phyloP scores from a whole-genome alignment of 2,797 vertebrate species.

The Phoxinus dragarum region DNA sequence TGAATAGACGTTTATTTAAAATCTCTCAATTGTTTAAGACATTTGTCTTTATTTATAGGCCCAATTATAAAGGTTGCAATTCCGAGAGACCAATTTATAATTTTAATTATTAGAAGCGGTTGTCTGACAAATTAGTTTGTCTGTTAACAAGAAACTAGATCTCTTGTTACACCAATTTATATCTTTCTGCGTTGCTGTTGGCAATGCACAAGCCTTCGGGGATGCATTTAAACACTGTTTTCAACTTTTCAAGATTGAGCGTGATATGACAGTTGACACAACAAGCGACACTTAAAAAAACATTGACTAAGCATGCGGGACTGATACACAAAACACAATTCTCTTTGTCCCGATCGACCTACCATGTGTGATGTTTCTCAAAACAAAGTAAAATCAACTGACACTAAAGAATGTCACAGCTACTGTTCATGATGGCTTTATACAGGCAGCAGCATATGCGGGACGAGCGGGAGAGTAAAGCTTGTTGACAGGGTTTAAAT shows the following conservation, averaged over 20 bases:
- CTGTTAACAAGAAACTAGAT: constrained; percentile 29
- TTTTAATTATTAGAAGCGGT: background rate
- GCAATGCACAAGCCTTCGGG: constrained; percentile 11
- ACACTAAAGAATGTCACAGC: constrained; percentile 65
- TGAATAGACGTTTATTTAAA: background rate
- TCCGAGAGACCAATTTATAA: background rate
- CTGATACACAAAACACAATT: constrained; percentile 58
- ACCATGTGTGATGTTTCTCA: constrained; percentile 50
- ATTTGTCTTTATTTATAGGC: background rate
- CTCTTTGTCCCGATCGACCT: constrained; percentile 49
- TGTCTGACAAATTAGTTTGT: constrained; percentile 22
- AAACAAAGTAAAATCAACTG: constrained; percentile 66
- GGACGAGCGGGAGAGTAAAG: constrained; percentile 13
- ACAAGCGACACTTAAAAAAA: constrained; percentile 67
- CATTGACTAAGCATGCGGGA: constrained; percentile 65
- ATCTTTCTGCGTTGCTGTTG: constrained; percentile 31
- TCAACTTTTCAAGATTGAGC: constrained; percentile 51
- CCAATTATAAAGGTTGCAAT: background rate
- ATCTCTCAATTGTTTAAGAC: background rate
- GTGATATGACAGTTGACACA: constrained; percentile 72
- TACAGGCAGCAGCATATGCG: constrained; percentile 6
- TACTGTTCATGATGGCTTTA: constrained; percentile 32
- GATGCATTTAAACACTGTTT: constrained; percentile 51
- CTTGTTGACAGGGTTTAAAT: background rate
- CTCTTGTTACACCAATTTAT: constrained; percentile 40